Evolutionary conservation across 2,797 vertebrate species (phyloP).

Genomic region (Mormyrops boulengeri): DNA sequence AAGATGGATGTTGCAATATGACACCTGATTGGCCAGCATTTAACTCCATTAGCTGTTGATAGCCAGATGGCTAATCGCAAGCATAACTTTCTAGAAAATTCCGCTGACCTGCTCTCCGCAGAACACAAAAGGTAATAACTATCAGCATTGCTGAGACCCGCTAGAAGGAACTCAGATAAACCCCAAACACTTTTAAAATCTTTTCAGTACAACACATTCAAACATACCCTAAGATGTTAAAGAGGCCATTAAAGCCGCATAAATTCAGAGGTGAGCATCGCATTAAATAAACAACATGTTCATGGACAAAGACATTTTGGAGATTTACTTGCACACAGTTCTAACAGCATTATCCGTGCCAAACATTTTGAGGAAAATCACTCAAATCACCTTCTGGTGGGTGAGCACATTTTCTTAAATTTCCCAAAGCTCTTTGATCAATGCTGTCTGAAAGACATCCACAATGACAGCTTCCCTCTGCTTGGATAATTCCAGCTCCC

Average conservation of each 20-base stretch:
- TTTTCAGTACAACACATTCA: neutral
- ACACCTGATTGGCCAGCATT: neutral
- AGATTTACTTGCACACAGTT: neutral
- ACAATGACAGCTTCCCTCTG: slow-evolving; percentile 11
- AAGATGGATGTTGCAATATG: neutral
- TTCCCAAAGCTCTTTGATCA: slow-evolving; percentile 24
- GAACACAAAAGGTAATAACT: slow-evolving; percentile 2
- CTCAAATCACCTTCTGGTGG: slow-evolving; percentile 14
- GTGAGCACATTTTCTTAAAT: neutral
- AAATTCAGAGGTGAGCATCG: neutral
- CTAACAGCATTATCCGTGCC: neutral
- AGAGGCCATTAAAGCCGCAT: neutral
- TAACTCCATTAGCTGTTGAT: neutral
- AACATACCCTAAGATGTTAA: neutral
- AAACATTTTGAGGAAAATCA: neutral
- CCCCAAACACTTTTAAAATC: neutral
- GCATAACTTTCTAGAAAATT: neutral
- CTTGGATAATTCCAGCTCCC: neutral
- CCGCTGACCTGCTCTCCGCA: neutral
- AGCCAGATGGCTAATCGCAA: neutral
- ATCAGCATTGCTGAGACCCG: neutral
- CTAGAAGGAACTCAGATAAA: neutral
- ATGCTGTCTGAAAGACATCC: neutral
- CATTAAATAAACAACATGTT: neutral
- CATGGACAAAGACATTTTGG: neutral